Percentiles rank a stretch among this genome's conserved stretches.
These are phyloP conservation scores for Caenorhabditis panamensis DNA, from an alignment of 2,888 invertebrate species.

Conservation along the genomic window DNA sequence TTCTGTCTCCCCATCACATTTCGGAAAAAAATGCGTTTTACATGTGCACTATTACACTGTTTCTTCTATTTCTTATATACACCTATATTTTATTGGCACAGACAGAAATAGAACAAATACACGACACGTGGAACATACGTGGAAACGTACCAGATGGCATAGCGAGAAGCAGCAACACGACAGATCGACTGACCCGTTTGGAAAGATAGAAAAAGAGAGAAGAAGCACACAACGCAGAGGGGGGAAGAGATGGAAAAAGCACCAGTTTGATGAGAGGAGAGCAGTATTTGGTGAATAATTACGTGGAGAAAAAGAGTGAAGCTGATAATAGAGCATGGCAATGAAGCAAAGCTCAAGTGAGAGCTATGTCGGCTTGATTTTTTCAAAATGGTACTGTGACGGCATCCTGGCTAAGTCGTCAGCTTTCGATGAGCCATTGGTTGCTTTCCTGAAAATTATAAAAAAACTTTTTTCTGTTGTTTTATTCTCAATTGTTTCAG, in stretches of 20 bases:
- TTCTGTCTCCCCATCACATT: conserved; percentile 8
- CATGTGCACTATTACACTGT: conserved; percentile 22
- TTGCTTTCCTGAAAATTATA: conserved; percentile 68
- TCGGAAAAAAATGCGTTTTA: conserved; percentile 10
- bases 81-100: conserved; percentile 24
- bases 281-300: conserved; percentile 43
- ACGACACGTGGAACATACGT: conserved; percentile 18
- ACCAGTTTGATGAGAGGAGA: conserved; percentile 35
- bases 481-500: neutral
- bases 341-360: neutral
- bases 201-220: conserved; percentile 12
- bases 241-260: conserved; percentile 23
- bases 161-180: conserved; percentile 20
- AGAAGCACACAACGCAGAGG: conserved; percentile 42
- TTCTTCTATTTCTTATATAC: neutral
- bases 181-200: conserved; percentile 51
- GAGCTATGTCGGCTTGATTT: conserved; percentile 70
- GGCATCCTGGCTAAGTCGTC: conserved; percentile 54
- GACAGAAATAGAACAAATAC: neutral
- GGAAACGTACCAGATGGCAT: conserved; percentile 54
- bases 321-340: conserved; percentile 3
- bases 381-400: conserved; percentile 77
- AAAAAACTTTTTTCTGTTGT: neutral
- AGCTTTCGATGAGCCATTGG: conserved; percentile 65
- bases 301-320: conserved; percentile 21